Percentiles rank a stretch among this genome's conserved stretches.
Evolutionary conservation across 2,888 invertebrate genomes (phyloP).

Genomic region (Blera fallax): DNA sequence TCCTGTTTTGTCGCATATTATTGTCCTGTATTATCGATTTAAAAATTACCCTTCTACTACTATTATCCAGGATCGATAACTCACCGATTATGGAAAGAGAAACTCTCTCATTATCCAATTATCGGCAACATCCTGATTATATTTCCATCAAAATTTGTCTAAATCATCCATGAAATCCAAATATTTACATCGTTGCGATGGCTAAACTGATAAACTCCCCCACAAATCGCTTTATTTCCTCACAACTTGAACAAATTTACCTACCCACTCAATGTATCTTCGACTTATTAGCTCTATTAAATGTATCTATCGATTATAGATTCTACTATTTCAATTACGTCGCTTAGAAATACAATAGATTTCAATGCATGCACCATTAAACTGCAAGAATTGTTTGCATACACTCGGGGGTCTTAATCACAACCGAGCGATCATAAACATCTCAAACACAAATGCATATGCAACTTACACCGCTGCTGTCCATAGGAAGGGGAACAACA

Average conservation of each 20-base stretch:
- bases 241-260: neutral
- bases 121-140: neutral
- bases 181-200: slow-evolving; percentile 7
- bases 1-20: too few relatives aligned
- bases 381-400: slow-evolving; percentile 19
- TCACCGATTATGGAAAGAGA: neutral
- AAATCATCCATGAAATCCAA: neutral
- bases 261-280: neutral
- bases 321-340: slow-evolving; percentile 23
- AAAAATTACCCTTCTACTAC: too few relatives aligned
- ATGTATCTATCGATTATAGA: slow-evolving; percentile 15
- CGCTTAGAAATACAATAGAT: neutral
- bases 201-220: neutral
- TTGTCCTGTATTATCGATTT: too few relatives aligned
- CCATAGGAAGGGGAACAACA: neutral
- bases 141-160: slow-evolving; percentile 19
- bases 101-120: neutral
- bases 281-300: slow-evolving; percentile 28
- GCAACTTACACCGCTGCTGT: neutral
- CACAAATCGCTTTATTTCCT: neutral
- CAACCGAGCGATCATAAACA: slow-evolving; percentile 10
- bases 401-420: slow-evolving; percentile 21
- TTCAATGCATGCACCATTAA: slow-evolving; percentile 30
- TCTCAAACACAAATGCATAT: neutral
- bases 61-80: too few relatives aligned